phyloP scores from a whole-genome alignment of 1,140 invertebrate species.

The Zaprionus africanus region DNA sequence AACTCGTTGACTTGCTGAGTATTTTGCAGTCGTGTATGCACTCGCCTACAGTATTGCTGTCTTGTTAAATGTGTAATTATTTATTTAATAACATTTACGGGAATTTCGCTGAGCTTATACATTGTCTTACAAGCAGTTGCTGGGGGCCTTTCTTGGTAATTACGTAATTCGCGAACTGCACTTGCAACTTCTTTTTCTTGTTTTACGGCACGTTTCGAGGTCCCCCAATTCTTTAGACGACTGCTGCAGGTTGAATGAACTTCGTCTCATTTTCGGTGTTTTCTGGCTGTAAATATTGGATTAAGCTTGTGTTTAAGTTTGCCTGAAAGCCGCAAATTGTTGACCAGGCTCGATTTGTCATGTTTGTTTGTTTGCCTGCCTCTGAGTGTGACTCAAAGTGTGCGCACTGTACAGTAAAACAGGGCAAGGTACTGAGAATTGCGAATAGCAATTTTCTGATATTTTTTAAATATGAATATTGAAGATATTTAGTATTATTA shows the following conservation, averaged over 20 bases:
- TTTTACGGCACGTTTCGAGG: background rate
- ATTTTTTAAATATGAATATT: too few species aligned
- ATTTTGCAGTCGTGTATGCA: background rate
- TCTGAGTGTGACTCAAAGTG: conserved; percentile 16
- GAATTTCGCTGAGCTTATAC: conserved; percentile 2
- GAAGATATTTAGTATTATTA: too few species aligned
- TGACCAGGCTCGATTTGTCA: background rate
- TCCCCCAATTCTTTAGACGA: background rate
- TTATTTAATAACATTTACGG: conserved; percentile 8
- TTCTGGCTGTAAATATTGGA: background rate
- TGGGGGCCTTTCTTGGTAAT: conserved; percentile 2
- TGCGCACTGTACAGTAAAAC: background rate
- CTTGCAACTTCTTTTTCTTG: background rate
- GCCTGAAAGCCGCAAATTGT: conserved; percentile 23
- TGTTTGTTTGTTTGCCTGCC: conserved; percentile 17
- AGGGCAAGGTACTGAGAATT: background rate
- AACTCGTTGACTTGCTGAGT: background rate
- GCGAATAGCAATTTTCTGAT: too few species aligned
- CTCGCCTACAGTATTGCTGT: background rate
- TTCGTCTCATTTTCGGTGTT: background rate
- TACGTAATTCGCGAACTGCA: conserved; percentile 24
- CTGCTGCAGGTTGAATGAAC: conserved; percentile 9
- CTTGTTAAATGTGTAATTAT: conserved; percentile 6
- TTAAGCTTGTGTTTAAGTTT: conserved; percentile 39
- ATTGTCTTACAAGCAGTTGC: background rate